Evolutionary conservation across 2,797 vertebrate species (phyloP), one percentile per base, ranked within the genome.

Genomic region (Siniperca obscura): DNA sequence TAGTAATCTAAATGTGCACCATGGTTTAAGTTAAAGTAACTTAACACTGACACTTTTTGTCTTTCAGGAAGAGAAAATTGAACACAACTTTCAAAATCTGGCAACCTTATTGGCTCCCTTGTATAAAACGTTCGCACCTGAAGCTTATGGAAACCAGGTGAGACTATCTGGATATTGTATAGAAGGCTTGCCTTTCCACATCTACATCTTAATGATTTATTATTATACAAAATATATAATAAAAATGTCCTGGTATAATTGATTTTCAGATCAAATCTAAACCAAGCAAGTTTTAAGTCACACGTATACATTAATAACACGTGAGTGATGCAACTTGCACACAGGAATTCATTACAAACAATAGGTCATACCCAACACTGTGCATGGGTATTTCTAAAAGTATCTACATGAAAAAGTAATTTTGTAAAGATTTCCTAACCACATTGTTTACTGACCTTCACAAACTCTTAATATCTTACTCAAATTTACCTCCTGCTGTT

Each of bases 71-170:
- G 99, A 98, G 90, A 98, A 91, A 91, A 86, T 99, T 78, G 99
- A 99, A 85, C 90, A 96, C 30, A 95, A 96, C 93, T 95, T 99
- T 87, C 98, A 99, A 94, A 95, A 95, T 79, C 91, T 99, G 87
- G 96, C 98, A 89, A 98, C 97, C 40, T 76, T 97, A 71, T 94
- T 99, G 93, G 98, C 89, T 68, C 99, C 99, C 4, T 93, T 96
- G 57, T 99, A 99, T 91, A 98, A 99, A 95, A 95, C 95, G 44
- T 94, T 99, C 90, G 99, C 99, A 83, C 99, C 99, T 0, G 98
- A 99, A 87, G 98, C 98, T 9, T 99, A 99, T 91, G 92, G 91
- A 89, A 99, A 99, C 94, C 98, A 99, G 97, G 98, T 99, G 91
- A 84, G 90, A 52, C 80, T 74, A 82, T 82, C 1, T 74, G 12